phyloP scores from a whole-genome alignment of 2,888 invertebrate genomes.

The Aelia acuminata region DNA sequence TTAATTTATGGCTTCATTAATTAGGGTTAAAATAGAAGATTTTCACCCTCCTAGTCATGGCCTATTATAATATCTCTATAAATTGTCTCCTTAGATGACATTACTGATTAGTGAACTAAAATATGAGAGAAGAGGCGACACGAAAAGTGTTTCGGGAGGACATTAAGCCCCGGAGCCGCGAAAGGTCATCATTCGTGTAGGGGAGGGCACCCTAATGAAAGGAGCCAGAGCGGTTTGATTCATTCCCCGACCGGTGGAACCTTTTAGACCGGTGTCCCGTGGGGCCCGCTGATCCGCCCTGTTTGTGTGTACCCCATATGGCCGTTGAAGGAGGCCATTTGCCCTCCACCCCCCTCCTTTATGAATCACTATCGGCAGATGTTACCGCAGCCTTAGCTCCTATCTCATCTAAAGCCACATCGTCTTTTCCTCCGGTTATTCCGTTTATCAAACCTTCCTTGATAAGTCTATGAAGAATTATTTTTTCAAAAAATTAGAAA shows the following conservation, averaged over 20 bases:
- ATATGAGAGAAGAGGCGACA: slow-evolving; percentile 1
- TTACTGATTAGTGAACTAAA: neutral
- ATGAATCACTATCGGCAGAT: slow-evolving; percentile 59
- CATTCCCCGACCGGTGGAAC: neutral
- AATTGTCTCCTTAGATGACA: neutral
- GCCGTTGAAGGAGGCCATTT: slow-evolving; percentile 41
- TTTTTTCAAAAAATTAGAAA: neutral
- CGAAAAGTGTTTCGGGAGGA: slow-evolving; percentile 8
- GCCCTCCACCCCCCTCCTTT: slow-evolving; percentile 41
- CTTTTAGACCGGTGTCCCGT: slow-evolving; percentile 43
- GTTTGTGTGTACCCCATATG: slow-evolving; percentile 57
- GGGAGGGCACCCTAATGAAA: slow-evolving; percentile 17
- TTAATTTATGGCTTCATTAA: neutral
- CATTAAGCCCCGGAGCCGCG: neutral
- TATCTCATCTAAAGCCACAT: neutral
- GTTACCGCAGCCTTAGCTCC: neutral
- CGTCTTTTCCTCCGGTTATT: neutral
- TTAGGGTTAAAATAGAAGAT: neutral
- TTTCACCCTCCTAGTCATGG: neutral
- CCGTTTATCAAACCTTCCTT: neutral
- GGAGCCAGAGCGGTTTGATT: slow-evolving; percentile 28
- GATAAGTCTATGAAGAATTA: neutral
- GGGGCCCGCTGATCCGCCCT: slow-evolving; percentile 47
- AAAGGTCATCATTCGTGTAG: slow-evolving; percentile 23
- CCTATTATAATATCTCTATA: neutral